Evolutionary conservation across 2,888 invertebrate species (phyloP), one percentile per base, ranked within the genome.

Genomic region (Isoperla grammatica): DNA sequence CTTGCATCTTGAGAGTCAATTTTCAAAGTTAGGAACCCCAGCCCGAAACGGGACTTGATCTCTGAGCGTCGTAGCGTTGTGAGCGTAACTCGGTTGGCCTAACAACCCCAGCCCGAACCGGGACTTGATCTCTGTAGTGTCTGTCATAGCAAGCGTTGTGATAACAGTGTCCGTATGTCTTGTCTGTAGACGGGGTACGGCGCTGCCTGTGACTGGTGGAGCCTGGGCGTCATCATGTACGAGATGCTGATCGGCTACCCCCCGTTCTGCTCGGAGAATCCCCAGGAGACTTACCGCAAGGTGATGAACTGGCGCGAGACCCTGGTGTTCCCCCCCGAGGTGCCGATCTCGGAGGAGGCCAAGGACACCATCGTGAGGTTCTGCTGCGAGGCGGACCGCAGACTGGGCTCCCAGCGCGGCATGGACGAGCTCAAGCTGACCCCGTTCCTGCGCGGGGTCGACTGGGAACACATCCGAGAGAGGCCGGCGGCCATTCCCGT

Each of bases 231-330:
- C 60, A 99, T 99, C 70, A 99, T 99, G 99, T 99, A 98, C 78
- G 99, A 99, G 79, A 99, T 99, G 99, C 81, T 99, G 68, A 99
- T 99, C 77, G 98, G 99, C 19, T 99, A 98, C 76, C 99, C 99
- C 64, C 99, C 99, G 57, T 99, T 99, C 78, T 99, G 99, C 76
- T 98, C 98, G 60, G 98, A 99, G 77, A 97, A 93, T 68, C 95
- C 95, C 2, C 95, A 95, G 74, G 96, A 96, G 77, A 96, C 96
- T 17, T 96, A 96, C 76, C 83, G 84, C 59, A 95, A 95, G 78
- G 98, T 99, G 68, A 97, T 99, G 95, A 97, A 97, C 72, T 99
- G 99, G 99, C 83, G 95, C 66, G 97, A 99, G 73, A 98, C 98
- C 1, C 82, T 99, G 61, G 88, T 95, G 59, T 99, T 99, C 76